These are phyloP conservation scores for Teleiodes luculella DNA, from an alignment of 2,888 invertebrate species.

Conservation along the genomic window DNA sequence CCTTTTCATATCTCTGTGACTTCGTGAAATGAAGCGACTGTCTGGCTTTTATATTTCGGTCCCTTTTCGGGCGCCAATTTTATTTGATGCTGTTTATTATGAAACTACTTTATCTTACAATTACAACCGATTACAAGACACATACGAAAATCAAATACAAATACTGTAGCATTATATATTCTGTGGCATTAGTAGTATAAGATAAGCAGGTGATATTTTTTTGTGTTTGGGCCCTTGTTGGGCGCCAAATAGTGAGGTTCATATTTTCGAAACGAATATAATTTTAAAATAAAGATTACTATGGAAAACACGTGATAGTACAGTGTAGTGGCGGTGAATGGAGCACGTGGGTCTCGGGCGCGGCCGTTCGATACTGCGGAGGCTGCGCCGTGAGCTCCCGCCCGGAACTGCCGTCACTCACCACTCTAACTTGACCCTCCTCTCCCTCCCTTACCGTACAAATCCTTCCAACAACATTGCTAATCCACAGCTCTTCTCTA, in stretches of 20 bases:
- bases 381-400: conserved; percentile 58
- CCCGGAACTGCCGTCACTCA: conserved; percentile 40
- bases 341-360: conserved; percentile 57
- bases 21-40: neutral
- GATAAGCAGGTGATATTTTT: neutral
- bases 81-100: neutral
- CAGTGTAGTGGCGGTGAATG: conserved; percentile 50
- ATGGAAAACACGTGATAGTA: neutral
- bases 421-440: conserved; percentile 48
- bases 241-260: neutral
- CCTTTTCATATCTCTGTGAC: neutral
- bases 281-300: neutral
- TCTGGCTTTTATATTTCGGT: neutral
- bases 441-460: conserved; percentile 22
- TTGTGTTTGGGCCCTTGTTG: neutral
- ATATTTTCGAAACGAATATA: neutral
- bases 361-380: conserved; percentile 64
- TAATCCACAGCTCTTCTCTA: neutral
- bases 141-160: no score
- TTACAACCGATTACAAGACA: no score
- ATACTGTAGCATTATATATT: no score
- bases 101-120: no score
- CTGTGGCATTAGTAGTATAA: no score
- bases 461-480: conserved; percentile 27
- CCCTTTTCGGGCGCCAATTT: neutral